Conservation (phyloP, 1,140 invertebrate species). For the Akabosia matsudoensis region DNA sequence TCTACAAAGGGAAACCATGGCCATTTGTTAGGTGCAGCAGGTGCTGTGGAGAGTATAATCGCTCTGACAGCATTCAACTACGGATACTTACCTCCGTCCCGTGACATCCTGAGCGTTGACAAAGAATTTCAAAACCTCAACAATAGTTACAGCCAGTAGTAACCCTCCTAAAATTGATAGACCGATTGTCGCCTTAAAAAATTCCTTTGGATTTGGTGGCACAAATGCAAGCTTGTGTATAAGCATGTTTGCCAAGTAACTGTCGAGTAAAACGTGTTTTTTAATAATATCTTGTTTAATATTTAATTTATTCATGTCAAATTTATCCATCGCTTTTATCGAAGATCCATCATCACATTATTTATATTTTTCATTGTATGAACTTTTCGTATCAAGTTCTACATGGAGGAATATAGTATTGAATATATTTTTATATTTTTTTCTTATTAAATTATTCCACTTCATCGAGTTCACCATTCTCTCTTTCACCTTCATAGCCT, state of each 20-base stretch:
- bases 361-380: not conserved
- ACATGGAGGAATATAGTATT: not conserved
- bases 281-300: no score
- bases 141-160: constrained; percentile 25
- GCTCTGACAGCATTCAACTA: constrained; percentile 74
- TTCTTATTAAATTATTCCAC: no score
- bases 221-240: constrained; percentile 91
- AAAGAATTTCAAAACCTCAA: constrained; percentile 51
- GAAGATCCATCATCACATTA: constrained; percentile 20
- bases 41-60: constrained; percentile 85
- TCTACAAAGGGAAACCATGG: constrained; percentile 94
- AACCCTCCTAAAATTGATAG: constrained; percentile 47
- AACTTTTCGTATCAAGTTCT: not conserved
- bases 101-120: constrained; percentile 78
- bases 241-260: not conserved
- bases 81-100: constrained; percentile 76
- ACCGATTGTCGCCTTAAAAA: constrained; percentile 80
- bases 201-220: constrained; percentile 98
- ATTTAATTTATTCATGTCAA: constrained; percentile 1
- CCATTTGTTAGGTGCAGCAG: constrained; percentile 91
- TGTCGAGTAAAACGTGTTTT: no score
- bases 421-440: not conserved
- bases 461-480: no score
- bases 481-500: no score
- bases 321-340: not conserved